Base-by-base conservation (phyloP, 2,888 invertebrate species). In the Vanessa cardui region DNA sequence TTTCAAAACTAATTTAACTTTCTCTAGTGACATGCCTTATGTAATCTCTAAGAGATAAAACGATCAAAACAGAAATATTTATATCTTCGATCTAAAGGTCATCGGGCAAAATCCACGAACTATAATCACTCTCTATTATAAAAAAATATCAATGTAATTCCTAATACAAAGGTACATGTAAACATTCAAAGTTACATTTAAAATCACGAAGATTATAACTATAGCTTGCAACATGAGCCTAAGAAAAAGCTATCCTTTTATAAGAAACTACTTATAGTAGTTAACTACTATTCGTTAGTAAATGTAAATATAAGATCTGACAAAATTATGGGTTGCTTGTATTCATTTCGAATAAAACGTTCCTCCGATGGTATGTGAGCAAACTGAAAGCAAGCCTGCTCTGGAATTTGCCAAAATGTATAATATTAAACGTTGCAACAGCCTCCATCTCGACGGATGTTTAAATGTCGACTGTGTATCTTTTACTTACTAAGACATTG, bases 1-100 rank as follows among this genome's bases (percentile, higher is more conserved):
- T 92, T 92, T 92, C 91, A 92, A 91, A 92, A 90, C 91, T 91
- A 92, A 92, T 91, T 92, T 91, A 91, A 92, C 92, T 92, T 92
- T 92, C 92, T 89, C 92, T 87, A 88, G 84, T 90, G 92, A 92
- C 92, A 92, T 87, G 90, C 90, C 83, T 92, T 92, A 90, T 84
- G 80, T 88, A 92, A 92, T 88, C 80, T 83, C 80, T 82, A 87
- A 86, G 85, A 92, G 88, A 88, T 90, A 89, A 89, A 87, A 83
- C 82, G 81, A 80, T 83, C 87, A 87, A 88, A 89, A 88, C 85
- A 83, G 81, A 84, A 85, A 86, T 87, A 88, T 87, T 85, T 83
- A 82, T 83, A 82, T 85, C 85, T 76, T 74, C 69, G 65, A 76
- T 73, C 72, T 78, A 91, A 90, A 92, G 90, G 92, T 92, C 91